phyloP scores from a whole-genome alignment of 2,797 vertebrate species.

The Mus minutoides region DNA sequence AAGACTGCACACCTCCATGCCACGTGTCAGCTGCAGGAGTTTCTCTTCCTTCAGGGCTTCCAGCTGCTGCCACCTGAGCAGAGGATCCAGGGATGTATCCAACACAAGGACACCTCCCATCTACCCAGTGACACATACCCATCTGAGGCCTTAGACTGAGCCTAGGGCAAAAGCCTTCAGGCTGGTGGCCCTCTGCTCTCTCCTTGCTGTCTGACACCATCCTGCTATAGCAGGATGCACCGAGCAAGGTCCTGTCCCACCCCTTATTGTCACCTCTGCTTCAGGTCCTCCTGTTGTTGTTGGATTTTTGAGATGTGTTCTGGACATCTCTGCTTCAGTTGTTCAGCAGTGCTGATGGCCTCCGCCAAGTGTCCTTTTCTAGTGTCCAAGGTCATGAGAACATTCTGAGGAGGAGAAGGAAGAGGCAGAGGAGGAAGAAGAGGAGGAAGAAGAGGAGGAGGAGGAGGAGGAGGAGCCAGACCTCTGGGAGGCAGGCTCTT shows the following conservation, averaged over 20 bases:
- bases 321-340: slow-evolving; percentile 88
- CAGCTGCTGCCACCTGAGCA: slow-evolving; percentile 91
- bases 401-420: slow-evolving; percentile 86
- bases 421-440: neutral
- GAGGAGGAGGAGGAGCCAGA: slow-evolving; percentile 57
- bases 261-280: slow-evolving; percentile 86
- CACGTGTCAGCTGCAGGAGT: slow-evolving; percentile 88
- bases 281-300: slow-evolving; percentile 84
- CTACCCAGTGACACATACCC: no score
- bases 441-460: slow-evolving; percentile 28
- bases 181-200: neutral
- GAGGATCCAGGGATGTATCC: neutral
- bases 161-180: neutral
- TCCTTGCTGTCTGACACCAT: neutral
- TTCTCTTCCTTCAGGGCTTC: slow-evolving; percentile 92
- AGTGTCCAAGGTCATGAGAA: slow-evolving; percentile 90
- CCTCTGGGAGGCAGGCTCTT: neutral
- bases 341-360: slow-evolving; percentile 87
- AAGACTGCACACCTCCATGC: slow-evolving; percentile 88
- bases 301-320: slow-evolving; percentile 88
- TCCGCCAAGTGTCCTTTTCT: slow-evolving; percentile 90
- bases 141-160: neutral
- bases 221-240: neutral
- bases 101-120: neutral
- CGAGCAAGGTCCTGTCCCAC: neutral